Evolutionary conservation across 2,113 vertebrate genomes (phyloP).

Genomic region (Pelodiscus sinensis): DNA sequence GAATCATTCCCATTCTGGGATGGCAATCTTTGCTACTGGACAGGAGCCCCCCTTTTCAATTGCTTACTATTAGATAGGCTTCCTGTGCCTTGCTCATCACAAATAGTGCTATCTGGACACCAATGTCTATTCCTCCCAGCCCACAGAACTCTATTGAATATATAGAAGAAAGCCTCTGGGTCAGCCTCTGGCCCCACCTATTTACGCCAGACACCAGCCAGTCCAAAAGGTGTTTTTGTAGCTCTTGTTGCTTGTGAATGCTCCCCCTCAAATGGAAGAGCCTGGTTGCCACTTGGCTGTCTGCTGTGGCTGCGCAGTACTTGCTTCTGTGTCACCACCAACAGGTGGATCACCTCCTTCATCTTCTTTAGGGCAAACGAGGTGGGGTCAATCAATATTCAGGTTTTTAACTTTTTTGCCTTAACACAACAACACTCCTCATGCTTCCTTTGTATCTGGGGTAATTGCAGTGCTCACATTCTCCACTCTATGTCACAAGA

Average conservation of each 20-base stretch:
- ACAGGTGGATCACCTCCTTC: not conserved
- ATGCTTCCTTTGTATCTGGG: not conserved
- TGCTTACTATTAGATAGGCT: not conserved
- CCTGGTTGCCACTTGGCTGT: not conserved
- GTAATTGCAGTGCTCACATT: not conserved
- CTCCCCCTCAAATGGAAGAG: not conserved
- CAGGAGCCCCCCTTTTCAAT: not conserved
- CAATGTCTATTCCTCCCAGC: not conserved
- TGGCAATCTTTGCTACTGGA: not conserved
- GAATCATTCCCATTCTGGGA: not conserved
- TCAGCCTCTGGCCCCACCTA: not conserved
- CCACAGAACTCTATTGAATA: not conserved
- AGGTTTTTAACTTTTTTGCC: not conserved
- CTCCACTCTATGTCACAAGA: not conserved
- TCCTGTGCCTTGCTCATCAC: not conserved
- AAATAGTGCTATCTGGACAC: not conserved
- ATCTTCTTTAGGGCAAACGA: not conserved
- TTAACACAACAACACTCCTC: not conserved
- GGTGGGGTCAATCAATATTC: not conserved
- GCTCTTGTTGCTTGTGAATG: not conserved
- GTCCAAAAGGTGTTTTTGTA: not conserved
- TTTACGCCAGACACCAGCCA: not conserved
- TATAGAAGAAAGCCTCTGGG: not conserved
- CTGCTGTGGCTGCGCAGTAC: not conserved
- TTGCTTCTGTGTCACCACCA: not conserved